These are phyloP conservation scores for Chauna torquata DNA, from an alignment of 2,113 vertebrate species.

Conservation along the genomic window DNA sequence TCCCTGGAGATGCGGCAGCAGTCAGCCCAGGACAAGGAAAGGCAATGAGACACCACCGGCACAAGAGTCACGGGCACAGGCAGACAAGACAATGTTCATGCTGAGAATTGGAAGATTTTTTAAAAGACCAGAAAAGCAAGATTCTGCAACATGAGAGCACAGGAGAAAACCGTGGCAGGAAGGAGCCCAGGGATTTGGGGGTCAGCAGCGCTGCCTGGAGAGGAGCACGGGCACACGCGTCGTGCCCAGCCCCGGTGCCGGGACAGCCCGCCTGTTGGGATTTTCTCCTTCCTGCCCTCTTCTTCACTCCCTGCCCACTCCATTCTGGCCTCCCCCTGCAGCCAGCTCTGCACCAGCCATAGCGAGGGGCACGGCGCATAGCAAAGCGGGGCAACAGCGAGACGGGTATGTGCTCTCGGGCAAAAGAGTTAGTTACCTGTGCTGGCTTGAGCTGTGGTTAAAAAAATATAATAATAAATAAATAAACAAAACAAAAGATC, in stretches of 20 bases:
- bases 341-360: too few species aligned
- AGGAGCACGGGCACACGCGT: background rate
- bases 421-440: rapidly evolving
- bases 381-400: rapidly evolving
- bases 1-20: background rate
- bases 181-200: background rate
- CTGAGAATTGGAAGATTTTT: background rate
- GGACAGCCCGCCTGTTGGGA: background rate
- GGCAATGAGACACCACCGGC: background rate
- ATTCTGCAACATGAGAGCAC: background rate
- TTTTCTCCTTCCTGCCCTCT: too few species aligned
- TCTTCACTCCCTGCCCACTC: too few species aligned
- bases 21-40: too few species aligned
- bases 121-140: background rate
- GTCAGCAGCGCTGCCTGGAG: background rate
- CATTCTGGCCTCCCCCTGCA: too few species aligned
- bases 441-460: background rate
- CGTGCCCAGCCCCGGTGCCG: background rate
- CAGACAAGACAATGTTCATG: too few species aligned
- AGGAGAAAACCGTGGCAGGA: background rate
- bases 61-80: background rate
- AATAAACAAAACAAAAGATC: too few species aligned
- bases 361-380: rapidly evolving
- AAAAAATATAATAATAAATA: too few species aligned
- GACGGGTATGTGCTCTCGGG: background rate